These are phyloP conservation scores for Mayetiola destructor DNA, from an alignment of 2,888 invertebrate species.

Conservation along the genomic window DNA sequence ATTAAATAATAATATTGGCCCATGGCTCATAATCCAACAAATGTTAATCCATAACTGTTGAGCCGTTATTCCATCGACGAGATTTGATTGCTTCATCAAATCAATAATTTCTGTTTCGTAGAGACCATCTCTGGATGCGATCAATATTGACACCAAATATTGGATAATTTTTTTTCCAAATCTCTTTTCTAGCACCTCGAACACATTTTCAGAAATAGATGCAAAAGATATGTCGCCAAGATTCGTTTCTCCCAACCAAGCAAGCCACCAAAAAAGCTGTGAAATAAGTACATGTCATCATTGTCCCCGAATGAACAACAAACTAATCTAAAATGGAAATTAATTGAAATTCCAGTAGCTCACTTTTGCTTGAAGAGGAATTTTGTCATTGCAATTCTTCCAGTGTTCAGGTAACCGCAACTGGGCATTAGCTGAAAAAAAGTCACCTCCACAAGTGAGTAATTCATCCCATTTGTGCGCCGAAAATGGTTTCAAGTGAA, in stretches of 20 bases:
- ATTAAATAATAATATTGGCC: slow-evolving; percentile 32
- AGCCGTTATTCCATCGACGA: slow-evolving; percentile 12
- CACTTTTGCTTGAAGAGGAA: slow-evolving; percentile 30
- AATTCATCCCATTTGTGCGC: slow-evolving; percentile 33
- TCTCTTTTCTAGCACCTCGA: slow-evolving; percentile 50
- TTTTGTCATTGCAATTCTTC: slow-evolving; percentile 28
- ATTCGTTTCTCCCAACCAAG: slow-evolving; percentile 44
- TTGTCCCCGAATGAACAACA: background rate
- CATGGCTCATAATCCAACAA: slow-evolving; percentile 33
- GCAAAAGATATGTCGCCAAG: slow-evolving; percentile 41
- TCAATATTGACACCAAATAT: slow-evolving; percentile 54
- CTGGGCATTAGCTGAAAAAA: slow-evolving; percentile 31
- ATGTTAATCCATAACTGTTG: slow-evolving; percentile 33
- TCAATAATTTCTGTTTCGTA: slow-evolving; percentile 70
- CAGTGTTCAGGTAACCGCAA: slow-evolving; percentile 30
- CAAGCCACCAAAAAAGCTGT: slow-evolving; percentile 46
- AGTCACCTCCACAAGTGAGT: slow-evolving; percentile 31
- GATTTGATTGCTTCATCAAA: slow-evolving; percentile 37
- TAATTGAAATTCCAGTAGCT: background rate
- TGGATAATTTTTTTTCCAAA: slow-evolving; percentile 50
- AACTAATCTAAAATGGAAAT: background rate
- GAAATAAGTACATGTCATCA: slow-evolving; percentile 16
- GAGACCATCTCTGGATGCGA: slow-evolving; percentile 61
- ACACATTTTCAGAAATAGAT: slow-evolving; percentile 47
- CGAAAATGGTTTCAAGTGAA: slow-evolving; percentile 29